These are phyloP conservation scores for Drosophila parvula DNA, from an alignment of 1,140 invertebrate genomes.

Conservation along the genomic window DNA sequence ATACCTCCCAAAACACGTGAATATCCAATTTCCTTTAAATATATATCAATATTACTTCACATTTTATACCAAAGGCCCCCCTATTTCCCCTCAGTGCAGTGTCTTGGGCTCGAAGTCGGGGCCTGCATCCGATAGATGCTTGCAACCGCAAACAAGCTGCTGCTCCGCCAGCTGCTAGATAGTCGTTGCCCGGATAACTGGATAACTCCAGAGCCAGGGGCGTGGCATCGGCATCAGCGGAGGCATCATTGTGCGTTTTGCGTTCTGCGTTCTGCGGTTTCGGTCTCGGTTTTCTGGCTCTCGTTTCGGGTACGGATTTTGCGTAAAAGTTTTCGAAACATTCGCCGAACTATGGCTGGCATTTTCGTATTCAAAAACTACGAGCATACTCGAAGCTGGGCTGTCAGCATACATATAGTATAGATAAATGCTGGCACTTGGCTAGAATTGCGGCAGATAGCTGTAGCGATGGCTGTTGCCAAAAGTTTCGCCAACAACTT, in stretches of 20 bases:
- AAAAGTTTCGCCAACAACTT: slow-evolving; percentile 67
- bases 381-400: slow-evolving; percentile 37
- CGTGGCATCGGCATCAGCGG: slow-evolving; percentile 6
- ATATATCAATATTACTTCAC: neutral
- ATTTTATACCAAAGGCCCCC: neutral
- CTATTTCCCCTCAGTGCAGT: slow-evolving; percentile 11
- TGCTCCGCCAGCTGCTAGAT: slow-evolving; percentile 52
- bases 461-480: slow-evolving; percentile 29
- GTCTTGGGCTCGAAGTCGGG: slow-evolving; percentile 42
- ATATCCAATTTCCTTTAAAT: too few species aligned
- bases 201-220: slow-evolving; percentile 20
- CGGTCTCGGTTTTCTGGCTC: slow-evolving; percentile 32
- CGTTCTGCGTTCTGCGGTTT: slow-evolving; percentile 67
- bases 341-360: slow-evolving; percentile 70
- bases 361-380: slow-evolving; percentile 77
- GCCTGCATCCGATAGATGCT: slow-evolving; percentile 67
- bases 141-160: slow-evolving; percentile 75
- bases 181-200: slow-evolving; percentile 23
- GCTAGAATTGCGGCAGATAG: slow-evolving; percentile 37
- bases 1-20: neutral
- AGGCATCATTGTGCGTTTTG: slow-evolving; percentile 54
- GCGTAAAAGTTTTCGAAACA: slow-evolving; percentile 74
- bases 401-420: slow-evolving; percentile 64
- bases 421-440: slow-evolving; percentile 45
- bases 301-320: slow-evolving; percentile 56